These are phyloP conservation scores for Chromobotia macracanthus DNA, from an alignment of 2,797 vertebrate genomes.

Conservation along the genomic window DNA sequence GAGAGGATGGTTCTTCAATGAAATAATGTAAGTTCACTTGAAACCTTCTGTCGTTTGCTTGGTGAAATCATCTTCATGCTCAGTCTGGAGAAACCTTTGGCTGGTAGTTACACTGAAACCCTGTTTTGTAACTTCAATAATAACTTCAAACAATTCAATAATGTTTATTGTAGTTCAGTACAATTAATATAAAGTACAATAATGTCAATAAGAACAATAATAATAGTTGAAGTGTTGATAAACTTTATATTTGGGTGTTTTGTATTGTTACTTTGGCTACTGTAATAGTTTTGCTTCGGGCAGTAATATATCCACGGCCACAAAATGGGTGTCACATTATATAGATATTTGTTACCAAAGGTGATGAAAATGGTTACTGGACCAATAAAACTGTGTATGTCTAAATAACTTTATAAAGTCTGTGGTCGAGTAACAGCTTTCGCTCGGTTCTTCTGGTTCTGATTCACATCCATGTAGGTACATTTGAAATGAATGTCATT, in stretches of 20 bases:
- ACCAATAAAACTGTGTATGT: not conserved
- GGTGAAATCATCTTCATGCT: not conserved
- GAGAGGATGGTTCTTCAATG: conserved; percentile 68
- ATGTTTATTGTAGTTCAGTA: too few species aligned
- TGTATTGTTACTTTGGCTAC: not conserved
- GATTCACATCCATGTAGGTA: too few species aligned
- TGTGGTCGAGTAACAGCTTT: too few species aligned
- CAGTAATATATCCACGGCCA: not conserved
- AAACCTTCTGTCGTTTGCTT: not conserved
- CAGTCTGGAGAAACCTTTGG: not conserved
- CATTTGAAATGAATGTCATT: conserved; percentile 20
- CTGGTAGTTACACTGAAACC: too few species aligned
- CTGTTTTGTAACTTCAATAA: too few species aligned
- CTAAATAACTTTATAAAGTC: conserved; percentile 6
- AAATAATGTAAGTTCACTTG: conserved; percentile 72
- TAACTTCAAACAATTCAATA: too few species aligned
- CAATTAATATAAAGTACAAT: too few species aligned
- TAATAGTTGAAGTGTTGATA: not conserved
- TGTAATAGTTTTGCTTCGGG: not conserved
- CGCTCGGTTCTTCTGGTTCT: too few species aligned
- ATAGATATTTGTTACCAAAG: not conserved
- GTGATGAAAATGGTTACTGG: not conserved
- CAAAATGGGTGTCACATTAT: conserved; percentile 16
- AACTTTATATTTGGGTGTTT: not conserved
- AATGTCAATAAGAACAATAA: too few species aligned